Conservation (phyloP, 2,797 vertebrate species). For the Merluccius polli region DNA sequence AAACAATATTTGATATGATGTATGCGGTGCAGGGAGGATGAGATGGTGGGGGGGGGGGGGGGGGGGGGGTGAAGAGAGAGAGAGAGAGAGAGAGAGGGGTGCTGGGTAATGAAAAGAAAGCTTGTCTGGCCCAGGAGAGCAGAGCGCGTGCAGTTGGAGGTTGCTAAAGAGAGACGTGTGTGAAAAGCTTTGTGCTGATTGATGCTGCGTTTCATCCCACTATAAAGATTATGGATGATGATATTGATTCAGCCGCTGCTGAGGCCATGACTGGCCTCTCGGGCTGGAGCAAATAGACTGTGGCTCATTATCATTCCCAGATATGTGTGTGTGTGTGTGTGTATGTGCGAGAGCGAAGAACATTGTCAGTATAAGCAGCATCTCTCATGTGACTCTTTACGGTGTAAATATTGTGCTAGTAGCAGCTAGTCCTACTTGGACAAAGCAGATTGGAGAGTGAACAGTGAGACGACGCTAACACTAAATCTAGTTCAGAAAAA, state of each 20-base stretch:
- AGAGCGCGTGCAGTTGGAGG: conserved; percentile 46
- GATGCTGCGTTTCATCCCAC: conserved; percentile 73
- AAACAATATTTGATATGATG: conserved; percentile 30
- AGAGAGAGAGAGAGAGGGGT: conserved; percentile 17
- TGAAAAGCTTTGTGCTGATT: conserved; percentile 69
- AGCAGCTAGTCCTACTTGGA: too few relatives aligned
- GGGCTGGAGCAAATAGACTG: conserved; percentile 64
- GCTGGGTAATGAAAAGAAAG: conserved; percentile 51
- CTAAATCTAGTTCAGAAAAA: too few relatives aligned
- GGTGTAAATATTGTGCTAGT: too few relatives aligned
- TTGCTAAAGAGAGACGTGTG: conserved; percentile 59
- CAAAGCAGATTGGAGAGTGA: too few relatives aligned
- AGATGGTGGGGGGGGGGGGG: too few relatives aligned
- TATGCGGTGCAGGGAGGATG: neutral
- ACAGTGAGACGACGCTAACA: too few relatives aligned
- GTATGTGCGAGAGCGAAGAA: conserved; percentile 21
- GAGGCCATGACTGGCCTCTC: conserved; percentile 69
- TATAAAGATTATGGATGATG: conserved; percentile 76
- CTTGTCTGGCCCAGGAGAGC: conserved; percentile 50
- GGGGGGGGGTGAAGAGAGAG: conserved; percentile 16
- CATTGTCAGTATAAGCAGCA: too few relatives aligned
- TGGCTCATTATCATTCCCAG: conserved; percentile 67
- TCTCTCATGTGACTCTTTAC: too few relatives aligned
- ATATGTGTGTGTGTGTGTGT: conserved; percentile 12
- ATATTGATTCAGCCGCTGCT: conserved; percentile 66